phyloP scores from a whole-genome alignment of 2,888 invertebrate genomes.

The Drosophila infuscata region DNA sequence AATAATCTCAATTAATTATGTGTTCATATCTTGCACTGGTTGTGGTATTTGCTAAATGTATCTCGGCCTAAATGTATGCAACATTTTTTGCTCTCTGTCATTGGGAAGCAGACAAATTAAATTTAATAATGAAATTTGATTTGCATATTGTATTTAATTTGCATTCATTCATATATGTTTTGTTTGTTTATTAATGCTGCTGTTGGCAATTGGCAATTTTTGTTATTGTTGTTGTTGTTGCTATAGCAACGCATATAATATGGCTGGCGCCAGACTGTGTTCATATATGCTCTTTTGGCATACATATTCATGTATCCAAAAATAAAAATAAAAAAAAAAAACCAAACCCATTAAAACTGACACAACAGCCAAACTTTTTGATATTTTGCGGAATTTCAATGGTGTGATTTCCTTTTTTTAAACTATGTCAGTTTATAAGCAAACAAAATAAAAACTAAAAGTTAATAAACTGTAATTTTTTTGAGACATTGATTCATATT shows the following conservation, averaged over 20 bases:
- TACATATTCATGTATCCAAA: constrained; percentile 50
- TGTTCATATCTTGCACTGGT: constrained; percentile 1
- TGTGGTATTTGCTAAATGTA: constrained; percentile 16
- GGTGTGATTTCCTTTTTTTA: constrained; percentile 33
- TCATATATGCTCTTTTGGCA: constrained; percentile 28
- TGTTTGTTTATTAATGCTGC: constrained; percentile 31
- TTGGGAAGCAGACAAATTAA: not conserved
- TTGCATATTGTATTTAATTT: constrained; percentile 29
- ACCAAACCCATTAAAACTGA: constrained; percentile 9
- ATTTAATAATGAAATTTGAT: constrained; percentile 15
- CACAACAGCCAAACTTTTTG: constrained; percentile 32
- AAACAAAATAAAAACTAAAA: constrained; percentile 5
- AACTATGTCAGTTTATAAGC: constrained; percentile 34
- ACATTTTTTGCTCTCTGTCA: not conserved
- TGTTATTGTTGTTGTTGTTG: constrained; percentile 34
- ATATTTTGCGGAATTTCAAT: constrained; percentile 46
- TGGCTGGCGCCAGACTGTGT: constrained; percentile 31
- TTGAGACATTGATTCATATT: constrained; percentile 16
- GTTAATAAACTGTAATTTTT: constrained; percentile 35
- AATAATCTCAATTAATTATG: not conserved
- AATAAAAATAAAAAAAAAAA: not conserved
- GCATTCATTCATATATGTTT: constrained; percentile 22
- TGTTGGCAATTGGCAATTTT: constrained; percentile 37
- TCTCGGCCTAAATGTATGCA: constrained; percentile 45
- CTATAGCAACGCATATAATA: constrained; percentile 43